phyloP scores from a whole-genome alignment of 37 sponge, comb jelly and placozoan species.

The Petrosia ficiformis region DNA sequence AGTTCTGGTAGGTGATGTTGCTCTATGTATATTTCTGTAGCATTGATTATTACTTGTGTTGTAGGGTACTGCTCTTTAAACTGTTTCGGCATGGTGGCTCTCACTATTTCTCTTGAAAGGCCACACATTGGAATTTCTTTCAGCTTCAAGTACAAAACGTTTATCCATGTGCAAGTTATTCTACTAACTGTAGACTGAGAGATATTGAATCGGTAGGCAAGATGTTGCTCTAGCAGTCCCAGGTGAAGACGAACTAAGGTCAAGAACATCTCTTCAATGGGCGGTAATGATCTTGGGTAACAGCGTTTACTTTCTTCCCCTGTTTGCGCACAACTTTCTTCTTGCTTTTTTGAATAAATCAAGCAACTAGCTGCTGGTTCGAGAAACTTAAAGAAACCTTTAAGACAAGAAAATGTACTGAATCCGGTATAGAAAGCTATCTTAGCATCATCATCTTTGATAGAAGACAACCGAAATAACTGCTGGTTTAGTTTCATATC shows the following conservation, averaged over 20 bases:
- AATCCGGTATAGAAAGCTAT: slow-evolving; percentile 50
- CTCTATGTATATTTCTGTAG: slow-evolving; percentile 42
- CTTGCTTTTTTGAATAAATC: slow-evolving; percentile 14
- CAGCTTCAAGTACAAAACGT: no score
- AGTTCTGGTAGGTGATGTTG: slow-evolving; percentile 16
- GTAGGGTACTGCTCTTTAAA: slow-evolving; percentile 37
- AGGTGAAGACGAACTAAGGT: slow-evolving; percentile 20
- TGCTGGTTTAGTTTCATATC: not conserved
- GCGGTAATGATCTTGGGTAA: slow-evolving; percentile 18
- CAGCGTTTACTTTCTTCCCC: slow-evolving; percentile 5
- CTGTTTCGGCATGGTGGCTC: slow-evolving; percentile 20
- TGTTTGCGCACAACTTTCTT: not conserved
- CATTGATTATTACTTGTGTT: slow-evolving; percentile 33
- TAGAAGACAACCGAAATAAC: not conserved
- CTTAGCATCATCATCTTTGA: slow-evolving; percentile 21
- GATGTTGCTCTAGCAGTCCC: slow-evolving; percentile 28
- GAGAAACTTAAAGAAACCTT: slow-evolving; percentile 11
- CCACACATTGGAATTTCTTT: slow-evolving; percentile 17
- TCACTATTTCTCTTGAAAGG: slow-evolving; percentile 20
- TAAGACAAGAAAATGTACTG: slow-evolving; percentile 11
- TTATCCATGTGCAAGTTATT: slow-evolving; percentile 35
- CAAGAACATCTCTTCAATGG: slow-evolving; percentile 41
- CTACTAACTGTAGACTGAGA: slow-evolving; percentile 33
- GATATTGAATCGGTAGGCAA: slow-evolving; percentile 30
- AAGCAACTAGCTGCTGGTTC: slow-evolving; percentile 30